phyloP scores from a whole-genome alignment of 2,113 vertebrate species.

The Notiomystis cincta region DNA sequence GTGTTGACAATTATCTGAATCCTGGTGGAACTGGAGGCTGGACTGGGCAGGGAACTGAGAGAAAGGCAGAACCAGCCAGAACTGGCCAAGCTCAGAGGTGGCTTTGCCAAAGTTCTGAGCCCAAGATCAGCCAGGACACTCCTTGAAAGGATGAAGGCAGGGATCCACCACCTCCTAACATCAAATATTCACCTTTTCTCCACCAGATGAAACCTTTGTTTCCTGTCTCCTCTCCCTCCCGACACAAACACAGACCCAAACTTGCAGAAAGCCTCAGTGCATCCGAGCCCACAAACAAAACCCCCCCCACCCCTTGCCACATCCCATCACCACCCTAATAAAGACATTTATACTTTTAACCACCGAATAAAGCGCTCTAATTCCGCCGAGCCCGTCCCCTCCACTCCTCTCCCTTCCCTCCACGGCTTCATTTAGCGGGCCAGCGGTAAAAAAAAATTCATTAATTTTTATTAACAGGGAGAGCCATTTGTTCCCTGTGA shows the following conservation, averaged over 20 bases:
- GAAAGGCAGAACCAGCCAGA: neutral
- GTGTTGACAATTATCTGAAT: rapidly evolving
- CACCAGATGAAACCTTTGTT: neutral
- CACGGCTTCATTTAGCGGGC: slow-evolving; percentile 80
- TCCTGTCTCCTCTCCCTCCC: neutral
- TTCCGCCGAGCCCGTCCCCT: slow-evolving; percentile 38
- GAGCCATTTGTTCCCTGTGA: slow-evolving; percentile 86
- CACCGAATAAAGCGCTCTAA: slow-evolving; percentile 65
- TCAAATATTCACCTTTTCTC: neutral
- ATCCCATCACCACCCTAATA: slow-evolving; percentile 22
- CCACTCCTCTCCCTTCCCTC: slow-evolving; percentile 30
- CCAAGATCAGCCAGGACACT: neutral
- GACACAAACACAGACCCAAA: neutral
- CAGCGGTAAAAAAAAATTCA: slow-evolving; percentile 81
- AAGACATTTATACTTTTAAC: slow-evolving; percentile 66
- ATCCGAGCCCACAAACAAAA: neutral
- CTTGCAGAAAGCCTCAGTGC: neutral
- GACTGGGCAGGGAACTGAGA: rapidly evolving
- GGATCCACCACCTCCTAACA: neutral
- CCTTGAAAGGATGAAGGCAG: neutral
- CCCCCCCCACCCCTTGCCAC: neutral
- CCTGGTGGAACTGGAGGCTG: neutral
- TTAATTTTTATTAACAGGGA: slow-evolving; percentile 94
- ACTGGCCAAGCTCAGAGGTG: neutral
- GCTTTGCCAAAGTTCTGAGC: neutral